Evolutionary conservation across 1,140 invertebrate species (phyloP).

Genomic region (Drosophila varians): DNA sequence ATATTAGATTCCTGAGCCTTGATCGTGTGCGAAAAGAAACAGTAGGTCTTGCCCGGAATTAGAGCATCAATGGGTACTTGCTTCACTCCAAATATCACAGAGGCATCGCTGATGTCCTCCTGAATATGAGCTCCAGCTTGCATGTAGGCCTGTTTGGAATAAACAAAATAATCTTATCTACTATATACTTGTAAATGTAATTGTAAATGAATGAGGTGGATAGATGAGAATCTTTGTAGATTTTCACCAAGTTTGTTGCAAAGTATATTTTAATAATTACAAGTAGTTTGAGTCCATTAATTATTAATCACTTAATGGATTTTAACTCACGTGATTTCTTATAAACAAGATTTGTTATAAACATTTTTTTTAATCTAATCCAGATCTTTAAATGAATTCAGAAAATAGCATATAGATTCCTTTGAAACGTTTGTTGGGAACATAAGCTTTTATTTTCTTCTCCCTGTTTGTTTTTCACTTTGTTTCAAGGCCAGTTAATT

Average conservation of each 20-base stretch:
- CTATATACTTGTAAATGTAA: neutral
- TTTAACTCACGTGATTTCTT: slow-evolving; percentile 26
- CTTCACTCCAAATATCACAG: slow-evolving; percentile 98
- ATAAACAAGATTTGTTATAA: neutral
- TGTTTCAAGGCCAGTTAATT: slow-evolving; percentile 57
- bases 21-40: slow-evolving; percentile 99
- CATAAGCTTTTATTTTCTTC: slow-evolving; percentile 44
- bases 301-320: slow-evolving; percentile 10
- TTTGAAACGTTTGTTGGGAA: slow-evolving; percentile 20
- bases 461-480: slow-evolving; percentile 26
- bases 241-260: too few relatives aligned
- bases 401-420: slow-evolving; percentile 20
- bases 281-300: too few relatives aligned
- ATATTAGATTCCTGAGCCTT: slow-evolving; percentile 99
- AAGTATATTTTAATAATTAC: too few relatives aligned
- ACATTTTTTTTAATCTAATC: slow-evolving; percentile 6
- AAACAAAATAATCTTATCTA: slow-evolving; percentile 6
- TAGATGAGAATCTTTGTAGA: neutral
- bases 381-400: slow-evolving; percentile 36
- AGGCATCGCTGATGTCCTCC: slow-evolving; percentile 98
- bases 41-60: slow-evolving; percentile 98
- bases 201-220: neutral
- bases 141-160: slow-evolving; percentile 88
- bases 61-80: slow-evolving; percentile 97
- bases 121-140: slow-evolving; percentile 95